These are phyloP conservation scores for Acrobasis suavella DNA, from an alignment of 2,888 invertebrate species.

Conservation along the genomic window DNA sequence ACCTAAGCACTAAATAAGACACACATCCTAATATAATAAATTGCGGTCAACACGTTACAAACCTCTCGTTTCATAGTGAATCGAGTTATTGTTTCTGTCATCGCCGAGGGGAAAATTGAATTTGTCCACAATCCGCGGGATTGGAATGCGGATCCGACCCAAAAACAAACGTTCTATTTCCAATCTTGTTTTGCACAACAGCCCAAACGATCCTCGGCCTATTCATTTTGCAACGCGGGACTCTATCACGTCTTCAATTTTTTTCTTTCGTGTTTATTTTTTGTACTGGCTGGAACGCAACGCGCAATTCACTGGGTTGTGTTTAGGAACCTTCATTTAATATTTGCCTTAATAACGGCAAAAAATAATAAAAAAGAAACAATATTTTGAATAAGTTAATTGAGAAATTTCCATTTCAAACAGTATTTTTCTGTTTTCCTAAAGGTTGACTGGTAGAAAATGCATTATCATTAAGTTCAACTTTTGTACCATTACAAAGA, in stretches of 20 bases:
- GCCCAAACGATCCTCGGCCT: conserved; percentile 32
- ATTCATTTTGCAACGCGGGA: conserved; percentile 31
- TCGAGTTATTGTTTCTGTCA: conserved; percentile 63
- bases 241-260: conserved; percentile 9
- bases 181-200: conserved; percentile 53
- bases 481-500: too few species aligned
- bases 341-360: too few species aligned
- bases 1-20: neutral
- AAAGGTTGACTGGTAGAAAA: too few species aligned
- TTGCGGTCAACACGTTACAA: conserved; percentile 12
- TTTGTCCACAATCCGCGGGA: conserved; percentile 73
- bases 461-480: too few species aligned
- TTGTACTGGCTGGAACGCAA: neutral
- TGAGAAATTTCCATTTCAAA: too few species aligned
- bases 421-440: too few species aligned
- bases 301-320: neutral
- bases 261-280: conserved; percentile 12
- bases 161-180: conserved; percentile 66
- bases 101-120: conserved; percentile 74
- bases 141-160: conserved; percentile 59
- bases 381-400: too few species aligned
- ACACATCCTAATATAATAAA: neutral
- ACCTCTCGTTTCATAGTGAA: conserved; percentile 6
- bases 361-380: too few species aligned
- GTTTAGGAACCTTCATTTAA: too few species aligned